phyloP scores from a whole-genome alignment of 2,888 invertebrate genomes.

The Adelphocoris suturalis region DNA sequence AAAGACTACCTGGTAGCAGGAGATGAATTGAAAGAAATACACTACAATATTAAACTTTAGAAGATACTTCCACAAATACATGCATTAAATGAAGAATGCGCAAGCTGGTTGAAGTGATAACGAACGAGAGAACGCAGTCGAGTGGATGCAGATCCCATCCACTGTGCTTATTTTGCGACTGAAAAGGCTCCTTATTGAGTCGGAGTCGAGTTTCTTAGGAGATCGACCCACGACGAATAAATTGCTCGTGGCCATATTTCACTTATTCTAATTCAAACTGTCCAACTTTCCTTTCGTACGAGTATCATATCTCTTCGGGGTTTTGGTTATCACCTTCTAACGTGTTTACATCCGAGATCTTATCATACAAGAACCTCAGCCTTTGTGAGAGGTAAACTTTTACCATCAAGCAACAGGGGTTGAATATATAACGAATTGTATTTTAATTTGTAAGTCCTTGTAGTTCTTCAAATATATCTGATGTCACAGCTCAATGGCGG shows the following conservation, averaged over 20 bases:
- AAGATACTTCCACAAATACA: no score
- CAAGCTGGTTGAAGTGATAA: not conserved
- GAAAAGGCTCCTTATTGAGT: slow-evolving; percentile 51
- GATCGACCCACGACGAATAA: slow-evolving; percentile 6
- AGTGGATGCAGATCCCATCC: slow-evolving; percentile 44
- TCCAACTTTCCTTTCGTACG: not conserved
- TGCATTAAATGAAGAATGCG: not conserved
- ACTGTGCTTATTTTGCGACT: slow-evolving; percentile 45
- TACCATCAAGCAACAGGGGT: not conserved
- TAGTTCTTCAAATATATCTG: no score
- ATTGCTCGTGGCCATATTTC: slow-evolving; percentile 44
- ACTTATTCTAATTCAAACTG: slow-evolving; percentile 46
- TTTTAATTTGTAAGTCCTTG: no score
- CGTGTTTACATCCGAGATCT: not conserved
- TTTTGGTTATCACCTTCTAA: not conserved
- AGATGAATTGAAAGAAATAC: no score
- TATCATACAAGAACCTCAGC: not conserved
- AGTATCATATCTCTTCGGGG: not conserved
- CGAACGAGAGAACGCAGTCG: not conserved
- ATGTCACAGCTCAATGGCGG: no score
- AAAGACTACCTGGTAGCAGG: no score
- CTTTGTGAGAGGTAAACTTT: not conserved
- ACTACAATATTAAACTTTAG: no score
- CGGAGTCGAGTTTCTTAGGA: slow-evolving; percentile 51
- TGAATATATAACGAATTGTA: not conserved